These are phyloP conservation scores for Carabus problematicus DNA, from an alignment of 2,888 invertebrate genomes.

Conservation along the genomic window DNA sequence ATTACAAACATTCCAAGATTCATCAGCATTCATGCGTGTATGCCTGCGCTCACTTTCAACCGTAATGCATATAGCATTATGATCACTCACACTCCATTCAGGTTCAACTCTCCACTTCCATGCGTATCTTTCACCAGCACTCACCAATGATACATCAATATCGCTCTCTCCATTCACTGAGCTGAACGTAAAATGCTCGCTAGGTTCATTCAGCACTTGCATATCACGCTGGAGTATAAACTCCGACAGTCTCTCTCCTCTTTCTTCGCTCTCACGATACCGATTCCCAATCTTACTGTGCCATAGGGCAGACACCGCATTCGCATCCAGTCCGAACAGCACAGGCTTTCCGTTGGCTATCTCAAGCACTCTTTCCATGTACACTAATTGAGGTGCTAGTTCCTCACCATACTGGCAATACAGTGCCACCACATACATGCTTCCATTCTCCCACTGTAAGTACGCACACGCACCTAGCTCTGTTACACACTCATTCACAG, in stretches of 20 bases:
- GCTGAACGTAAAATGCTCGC: constrained; percentile 42
- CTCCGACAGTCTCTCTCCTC: constrained; percentile 18
- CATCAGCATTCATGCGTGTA: background rate
- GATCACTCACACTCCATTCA: constrained; percentile 22
- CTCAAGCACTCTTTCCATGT: constrained; percentile 14
- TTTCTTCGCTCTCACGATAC: constrained; percentile 8
- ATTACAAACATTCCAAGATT: background rate
- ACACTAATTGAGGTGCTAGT: constrained; percentile 20
- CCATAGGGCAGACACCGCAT: constrained; percentile 47
- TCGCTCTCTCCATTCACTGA: constrained; percentile 42
- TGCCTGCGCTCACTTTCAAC: background rate
- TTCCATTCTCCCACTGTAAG: constrained; percentile 41
- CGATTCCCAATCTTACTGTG: constrained; percentile 39
- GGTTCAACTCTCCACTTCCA: background rate
- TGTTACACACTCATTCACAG: background rate
- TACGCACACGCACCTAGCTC: constrained; percentile 36
- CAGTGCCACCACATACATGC: constrained; percentile 42
- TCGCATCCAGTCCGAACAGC: constrained; percentile 47
- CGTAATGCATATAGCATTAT: constrained; percentile 21
- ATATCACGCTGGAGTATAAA: constrained; percentile 23
- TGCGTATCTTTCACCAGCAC: background rate
- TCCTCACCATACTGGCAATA: constrained; percentile 42
- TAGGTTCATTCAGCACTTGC: constrained; percentile 44
- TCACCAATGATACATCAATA: constrained; percentile 44
- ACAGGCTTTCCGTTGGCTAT: constrained; percentile 8